These are phyloP conservation scores for Malacoraja senta DNA, from an alignment of 2,797 vertebrate species.

Conservation along the genomic window DNA sequence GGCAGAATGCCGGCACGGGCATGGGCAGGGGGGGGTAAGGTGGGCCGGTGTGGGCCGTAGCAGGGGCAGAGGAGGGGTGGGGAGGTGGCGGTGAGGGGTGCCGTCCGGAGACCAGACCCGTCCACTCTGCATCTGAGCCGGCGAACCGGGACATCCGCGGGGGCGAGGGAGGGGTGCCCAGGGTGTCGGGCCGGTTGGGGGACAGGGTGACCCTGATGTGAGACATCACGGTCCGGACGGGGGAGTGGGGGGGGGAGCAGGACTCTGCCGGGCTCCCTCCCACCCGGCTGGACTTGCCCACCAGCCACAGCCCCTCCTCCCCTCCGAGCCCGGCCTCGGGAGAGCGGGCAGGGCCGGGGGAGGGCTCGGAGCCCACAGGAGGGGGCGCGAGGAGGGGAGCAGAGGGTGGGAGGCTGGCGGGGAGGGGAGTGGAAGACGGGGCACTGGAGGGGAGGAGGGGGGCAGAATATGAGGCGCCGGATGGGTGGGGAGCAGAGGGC, in stretches of 20 bases:
- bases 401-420: conserved; percentile 18
- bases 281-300: background rate
- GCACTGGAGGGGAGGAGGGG: no score
- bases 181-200: conserved; percentile 50
- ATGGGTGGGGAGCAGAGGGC: no score
- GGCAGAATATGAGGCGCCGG: no score
- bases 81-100: background rate
- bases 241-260: conserved; percentile 39
- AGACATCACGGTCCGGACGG: conserved; percentile 57
- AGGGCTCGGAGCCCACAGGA: conserved; percentile 12
- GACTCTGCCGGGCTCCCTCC: no score
- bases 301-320: background rate
- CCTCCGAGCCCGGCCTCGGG: conserved; percentile 20
- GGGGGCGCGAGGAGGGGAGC: conserved; percentile 45
- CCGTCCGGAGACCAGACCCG: background rate
- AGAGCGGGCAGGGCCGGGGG: conserved; percentile 35
- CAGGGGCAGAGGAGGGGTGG: background rate
- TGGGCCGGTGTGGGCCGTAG: background rate
- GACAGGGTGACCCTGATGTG: conserved; percentile 65
- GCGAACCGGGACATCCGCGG: background rate
- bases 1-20: background rate
- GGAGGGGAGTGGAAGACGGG: no score
- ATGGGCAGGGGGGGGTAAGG: conserved; percentile 3
- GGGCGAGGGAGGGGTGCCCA: background rate
- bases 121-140: background rate